Evolutionary conservation across 2,888 invertebrate species (phyloP), one percentile per base, ranked within the genome.

Genomic region (Beris chalybata): DNA sequence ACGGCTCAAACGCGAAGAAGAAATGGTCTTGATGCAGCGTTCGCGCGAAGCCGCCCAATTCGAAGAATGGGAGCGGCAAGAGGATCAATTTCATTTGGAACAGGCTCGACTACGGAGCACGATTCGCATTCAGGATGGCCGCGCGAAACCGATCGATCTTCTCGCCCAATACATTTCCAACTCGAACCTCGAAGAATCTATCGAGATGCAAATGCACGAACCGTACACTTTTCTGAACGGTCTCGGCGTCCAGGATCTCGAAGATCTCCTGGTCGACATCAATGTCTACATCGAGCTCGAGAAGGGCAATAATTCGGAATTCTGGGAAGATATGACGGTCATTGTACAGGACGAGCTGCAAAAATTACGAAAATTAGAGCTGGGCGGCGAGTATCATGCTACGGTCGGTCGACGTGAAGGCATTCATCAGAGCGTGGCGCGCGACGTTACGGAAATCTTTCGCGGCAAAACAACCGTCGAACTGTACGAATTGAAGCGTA

Each of bases 141-240:
- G 98, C 74, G 97, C 98, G 0, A 99, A 99, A 77, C 97, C 99
- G 0, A 99, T 99, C 71, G 99, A 99, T 84, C 84, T 98, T 70
- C 82, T 99, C 65, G 97, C 97, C 0, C 93, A 97, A 83, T 99
- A 98, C 76, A 93, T 97, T 66, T 92, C 92, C 77, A 91, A 92
- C 0, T 93, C 95, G 75, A 92, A 93, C 73, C 86, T 90, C 71
- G 92, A 93, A 61, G 92, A 96, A 74, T 93, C 95, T 0, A 90
- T 97, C 30, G 97, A 98, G 83, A 95, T 99, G 93, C 95, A 98
- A 82, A 95, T 99, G 93, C 95, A 97, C 77, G 97, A 99, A 78
- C 98, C 99, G 0, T 96, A 97, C 78, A 92, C 93, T 0, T 96
- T 96, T 78, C 85, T 99, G 1, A 93, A 95, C 76, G 97, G 97